Evolutionary conservation across 2,113 vertebrate genomes (phyloP).

Genomic region (Mohoua ochrocephala): DNA sequence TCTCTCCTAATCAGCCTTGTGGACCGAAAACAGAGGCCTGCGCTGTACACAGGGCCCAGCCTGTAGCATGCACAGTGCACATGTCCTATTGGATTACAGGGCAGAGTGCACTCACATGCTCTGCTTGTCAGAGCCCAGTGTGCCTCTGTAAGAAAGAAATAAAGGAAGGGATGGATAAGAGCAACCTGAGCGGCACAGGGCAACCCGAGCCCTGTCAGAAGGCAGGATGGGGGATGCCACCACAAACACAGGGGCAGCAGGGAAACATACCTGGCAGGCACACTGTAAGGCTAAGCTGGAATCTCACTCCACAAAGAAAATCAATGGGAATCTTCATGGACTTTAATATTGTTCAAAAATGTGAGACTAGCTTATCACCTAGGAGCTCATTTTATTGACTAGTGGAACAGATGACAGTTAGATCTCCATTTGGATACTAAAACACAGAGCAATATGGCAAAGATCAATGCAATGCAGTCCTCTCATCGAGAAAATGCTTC

Average conservation of each 20-base stretch:
- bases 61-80: slow-evolving; percentile 30
- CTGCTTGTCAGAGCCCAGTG: not conserved
- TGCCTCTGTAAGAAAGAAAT: not conserved
- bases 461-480: not conserved
- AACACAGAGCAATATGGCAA: not conserved
- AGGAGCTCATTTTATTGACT: not conserved
- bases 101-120: slow-evolving; percentile 22
- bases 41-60: not conserved
- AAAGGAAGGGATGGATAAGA: not conserved
- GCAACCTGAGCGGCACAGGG: not conserved
- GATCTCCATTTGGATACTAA: not conserved
- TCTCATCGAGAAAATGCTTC: not conserved
- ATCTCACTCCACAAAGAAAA: not conserved
- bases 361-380: not conserved
- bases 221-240: not conserved
- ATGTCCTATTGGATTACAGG: slow-evolving; percentile 55
- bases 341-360: not conserved
- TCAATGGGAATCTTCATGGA: not conserved
- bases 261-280: not conserved
- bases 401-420: not conserved
- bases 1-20: slow-evolving; percentile 35
- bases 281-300: not conserved
- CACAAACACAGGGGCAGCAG: not conserved
- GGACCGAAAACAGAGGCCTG: not conserved
- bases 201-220: not conserved